These are phyloP conservation scores for Drosophila chauvacae DNA, from an alignment of 1,140 invertebrate genomes.

Conservation along the genomic window DNA sequence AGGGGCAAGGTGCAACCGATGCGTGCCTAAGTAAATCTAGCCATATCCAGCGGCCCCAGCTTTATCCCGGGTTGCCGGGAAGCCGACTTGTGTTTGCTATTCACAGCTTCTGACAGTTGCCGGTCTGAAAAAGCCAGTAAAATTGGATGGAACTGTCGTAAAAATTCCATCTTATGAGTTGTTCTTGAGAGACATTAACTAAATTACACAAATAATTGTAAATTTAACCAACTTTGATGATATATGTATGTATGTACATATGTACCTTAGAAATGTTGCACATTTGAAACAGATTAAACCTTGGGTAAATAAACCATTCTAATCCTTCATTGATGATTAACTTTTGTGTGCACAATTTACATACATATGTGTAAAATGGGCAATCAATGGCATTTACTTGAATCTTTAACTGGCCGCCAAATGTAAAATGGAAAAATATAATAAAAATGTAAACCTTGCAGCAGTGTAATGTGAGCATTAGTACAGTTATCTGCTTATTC, in stretches of 20 bases:
- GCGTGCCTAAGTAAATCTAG: slow-evolving; percentile 65
- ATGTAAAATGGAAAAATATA: neutral
- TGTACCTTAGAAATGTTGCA: too few species aligned
- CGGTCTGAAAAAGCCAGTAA: slow-evolving; percentile 8
- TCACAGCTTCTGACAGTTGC: slow-evolving; percentile 23
- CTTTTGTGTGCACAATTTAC: slow-evolving; percentile 1
- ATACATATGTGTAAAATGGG: neutral
- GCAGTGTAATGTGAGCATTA: slow-evolving; percentile 24
- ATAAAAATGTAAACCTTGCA: neutral
- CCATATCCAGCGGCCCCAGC: slow-evolving; percentile 22
- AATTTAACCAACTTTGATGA: neutral
- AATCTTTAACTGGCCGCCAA: slow-evolving; percentile 12
- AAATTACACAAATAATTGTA: neutral
- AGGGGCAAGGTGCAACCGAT: slow-evolving; percentile 40
- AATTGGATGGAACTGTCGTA: neutral
- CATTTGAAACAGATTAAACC: neutral
- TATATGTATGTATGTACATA: too few species aligned
- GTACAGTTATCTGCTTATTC: slow-evolving; percentile 62
- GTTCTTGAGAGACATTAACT: neutral
- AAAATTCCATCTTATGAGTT: neutral
- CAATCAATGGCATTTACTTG: slow-evolving; percentile 21
- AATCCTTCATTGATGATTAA: slow-evolving; percentile 27
- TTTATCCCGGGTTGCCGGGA: slow-evolving; percentile 24
- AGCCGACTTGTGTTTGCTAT: slow-evolving; percentile 12
- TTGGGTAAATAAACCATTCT: neutral